Evolutionary conservation across 92 coral and sea anemone genomes (phyloP), one percentile per base, ranked within the genome.

Genomic region (Metridium senile): DNA sequence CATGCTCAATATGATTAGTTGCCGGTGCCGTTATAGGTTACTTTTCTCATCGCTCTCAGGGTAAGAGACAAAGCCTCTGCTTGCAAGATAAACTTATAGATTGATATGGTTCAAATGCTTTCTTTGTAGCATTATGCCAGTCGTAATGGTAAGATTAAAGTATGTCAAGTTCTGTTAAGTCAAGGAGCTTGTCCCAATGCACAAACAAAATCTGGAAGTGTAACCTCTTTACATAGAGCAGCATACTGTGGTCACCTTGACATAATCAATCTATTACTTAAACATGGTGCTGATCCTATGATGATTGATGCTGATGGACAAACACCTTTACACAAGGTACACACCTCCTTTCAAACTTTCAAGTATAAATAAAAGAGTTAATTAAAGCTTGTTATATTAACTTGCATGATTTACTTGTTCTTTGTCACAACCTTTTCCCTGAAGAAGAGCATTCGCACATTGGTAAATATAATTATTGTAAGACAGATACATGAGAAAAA

Each of bases 221-320:
- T 83, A 11, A 84, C 93, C 9, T 90, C 99, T 22, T 87, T 95
- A 23, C 99, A 95, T 69, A 88, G 97, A 58, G 99, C 99, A 27
- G 93, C 99, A 19, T 91, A 92, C 72, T 77, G 88, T 82, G 99
- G 99, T 51, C 96, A 85, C 28, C 27, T 58, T 11, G 53, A 10
- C 18, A 82, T 89, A 26, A 90, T 83, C 11, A 83, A 77, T 26
- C 70, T 82, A 28, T 89, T 95, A 0, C 63, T 92, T 46, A 80
- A 87, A 75, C 69, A 81, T 64, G 85, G 88, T 26, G 97, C 91
- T 78, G 81, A 95, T 68, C 83, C 89, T 39, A 80, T 31, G n/a
- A 54, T 87, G 26, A 74, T 80, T 70, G 93, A 95, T 71, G 74
- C 79, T 77, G 99, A 95, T 89, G 97, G 99, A 31, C 95, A 92